Evolutionary conservation across 2,113 vertebrate species (phyloP).

Genomic region (Limnothrissa miodon): DNA sequence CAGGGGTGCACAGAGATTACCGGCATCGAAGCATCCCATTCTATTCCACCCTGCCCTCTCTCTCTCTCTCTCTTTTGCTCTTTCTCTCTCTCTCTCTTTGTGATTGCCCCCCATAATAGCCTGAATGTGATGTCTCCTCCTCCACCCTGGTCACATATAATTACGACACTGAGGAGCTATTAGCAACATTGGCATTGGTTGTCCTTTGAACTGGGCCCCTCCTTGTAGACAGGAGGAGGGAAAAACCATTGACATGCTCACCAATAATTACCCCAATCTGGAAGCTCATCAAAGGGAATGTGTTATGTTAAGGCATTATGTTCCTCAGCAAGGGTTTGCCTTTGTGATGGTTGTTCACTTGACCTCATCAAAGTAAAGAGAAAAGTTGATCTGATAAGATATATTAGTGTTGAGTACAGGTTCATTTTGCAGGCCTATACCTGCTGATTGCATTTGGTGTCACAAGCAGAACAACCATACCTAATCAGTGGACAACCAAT

Average conservation of each 20-base stretch:
- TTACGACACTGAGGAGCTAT: constrained; percentile 29
- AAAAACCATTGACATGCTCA: neutral
- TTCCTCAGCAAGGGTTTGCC: neutral
- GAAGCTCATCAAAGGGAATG: neutral
- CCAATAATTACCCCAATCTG: neutral
- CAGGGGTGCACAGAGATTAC: neutral
- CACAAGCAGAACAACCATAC: neutral
- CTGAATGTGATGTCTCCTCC: constrained; percentile 22
- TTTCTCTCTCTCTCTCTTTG: neutral
- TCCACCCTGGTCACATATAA: constrained; percentile 49
- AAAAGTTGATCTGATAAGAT: constrained; percentile 3
- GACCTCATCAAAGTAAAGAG: constrained; percentile 1
- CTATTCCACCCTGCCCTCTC: neutral
- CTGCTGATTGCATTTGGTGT: neutral
- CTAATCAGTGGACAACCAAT: neutral
- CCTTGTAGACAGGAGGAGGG: neutral
- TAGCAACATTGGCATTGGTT: constrained; percentile 16
- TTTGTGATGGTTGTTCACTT: constrained; percentile 4
- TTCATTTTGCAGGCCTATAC: neutral
- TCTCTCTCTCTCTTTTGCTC: neutral
- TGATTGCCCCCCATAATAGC: constrained; percentile 44
- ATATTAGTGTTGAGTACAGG: neutral
- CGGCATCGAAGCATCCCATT: neutral
- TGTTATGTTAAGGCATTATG: constrained; percentile 8
- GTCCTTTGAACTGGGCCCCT: constrained; percentile 3